phyloP scores from a whole-genome alignment of 2,888 invertebrate species.

The Polylopha cassiicola region DNA sequence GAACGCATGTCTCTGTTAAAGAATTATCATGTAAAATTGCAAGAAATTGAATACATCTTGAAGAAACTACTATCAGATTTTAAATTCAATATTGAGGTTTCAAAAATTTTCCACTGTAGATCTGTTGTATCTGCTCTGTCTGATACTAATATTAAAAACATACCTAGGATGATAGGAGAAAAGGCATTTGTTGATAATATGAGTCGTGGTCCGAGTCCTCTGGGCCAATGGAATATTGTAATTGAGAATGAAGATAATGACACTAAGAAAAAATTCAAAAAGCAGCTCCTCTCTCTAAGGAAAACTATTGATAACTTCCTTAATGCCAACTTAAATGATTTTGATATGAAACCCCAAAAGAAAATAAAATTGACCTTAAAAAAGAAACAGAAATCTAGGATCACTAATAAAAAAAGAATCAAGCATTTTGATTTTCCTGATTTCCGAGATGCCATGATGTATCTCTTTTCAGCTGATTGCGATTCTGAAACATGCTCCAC shows the following conservation, averaged over 20 bases:
- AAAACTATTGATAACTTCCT: slow-evolving; percentile 50
- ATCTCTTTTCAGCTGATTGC: slow-evolving; percentile 42
- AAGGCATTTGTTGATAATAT: slow-evolving; percentile 37
- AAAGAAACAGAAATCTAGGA: slow-evolving; percentile 22
- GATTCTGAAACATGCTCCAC: slow-evolving; percentile 20
- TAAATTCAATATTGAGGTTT: slow-evolving; percentile 64
- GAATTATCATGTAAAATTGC: slow-evolving; percentile 54
- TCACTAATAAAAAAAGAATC: slow-evolving; percentile 53
- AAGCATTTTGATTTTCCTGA: slow-evolving; percentile 65
- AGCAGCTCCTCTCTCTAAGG: slow-evolving; percentile 52
- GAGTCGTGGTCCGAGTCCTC: slow-evolving; percentile 40
- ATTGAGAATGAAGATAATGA: slow-evolving; percentile 52
- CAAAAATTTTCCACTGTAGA: slow-evolving; percentile 54
- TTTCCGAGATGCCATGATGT: slow-evolving; percentile 54
- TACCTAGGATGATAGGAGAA: slow-evolving; percentile 38
- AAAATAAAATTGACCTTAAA: slow-evolving; percentile 25
- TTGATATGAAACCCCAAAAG: not conserved
- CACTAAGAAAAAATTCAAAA: slow-evolving; percentile 49
- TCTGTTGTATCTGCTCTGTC: slow-evolving; percentile 42
- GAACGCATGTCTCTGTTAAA: slow-evolving; percentile 47
- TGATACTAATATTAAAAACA: slow-evolving; percentile 35
- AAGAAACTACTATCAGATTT: slow-evolving; percentile 58
- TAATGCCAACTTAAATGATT: slow-evolving; percentile 38
- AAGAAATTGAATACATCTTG: slow-evolving; percentile 50
- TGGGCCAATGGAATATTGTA: slow-evolving; percentile 56